These are phyloP conservation scores for Synergus gifuensis DNA, from an alignment of 2,888 invertebrate genomes.

Conservation along the genomic window DNA sequence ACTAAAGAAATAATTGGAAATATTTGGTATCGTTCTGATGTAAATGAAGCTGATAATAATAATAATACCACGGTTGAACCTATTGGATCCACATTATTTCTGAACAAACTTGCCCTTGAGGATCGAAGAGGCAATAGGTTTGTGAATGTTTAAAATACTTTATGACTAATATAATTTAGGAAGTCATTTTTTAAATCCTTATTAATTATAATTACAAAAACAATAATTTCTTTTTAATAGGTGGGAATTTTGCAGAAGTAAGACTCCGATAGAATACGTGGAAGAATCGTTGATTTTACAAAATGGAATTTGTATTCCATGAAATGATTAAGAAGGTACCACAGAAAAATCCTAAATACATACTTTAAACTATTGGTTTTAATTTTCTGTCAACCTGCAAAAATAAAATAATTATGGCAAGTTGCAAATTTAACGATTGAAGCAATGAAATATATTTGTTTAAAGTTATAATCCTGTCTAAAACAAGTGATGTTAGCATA, in stretches of 20 bases:
- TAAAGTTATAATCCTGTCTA: too few relatives aligned
- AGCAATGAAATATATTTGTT: too few relatives aligned
- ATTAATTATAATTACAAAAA: background rate
- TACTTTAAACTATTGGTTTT: too few relatives aligned
- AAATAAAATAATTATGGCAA: too few relatives aligned
- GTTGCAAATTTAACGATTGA: too few relatives aligned
- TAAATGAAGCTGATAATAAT: slow-evolving; percentile 54
- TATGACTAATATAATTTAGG: background rate
- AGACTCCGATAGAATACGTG: background rate
- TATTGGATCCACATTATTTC: slow-evolving; percentile 55
- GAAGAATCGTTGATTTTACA: slow-evolving; percentile 10
- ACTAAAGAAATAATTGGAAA: slow-evolving; percentile 56
- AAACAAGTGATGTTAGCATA: too few relatives aligned
- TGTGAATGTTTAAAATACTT: background rate
- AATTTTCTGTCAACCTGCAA: too few relatives aligned
- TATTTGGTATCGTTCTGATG: slow-evolving; percentile 64
- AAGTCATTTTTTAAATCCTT: background rate
- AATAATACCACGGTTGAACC: slow-evolving; percentile 53
- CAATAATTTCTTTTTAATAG: slow-evolving; percentile 1
- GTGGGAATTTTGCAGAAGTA: slow-evolving; percentile 8
- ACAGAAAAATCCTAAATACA: background rate
- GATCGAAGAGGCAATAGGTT: slow-evolving; percentile 72
- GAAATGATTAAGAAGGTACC: background rate
- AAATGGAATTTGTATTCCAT: slow-evolving; percentile 7
- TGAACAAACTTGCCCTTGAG: slow-evolving; percentile 68